Evolutionary conservation across 2,888 invertebrate species (phyloP).

Genomic region (Miltochrista miniata): DNA sequence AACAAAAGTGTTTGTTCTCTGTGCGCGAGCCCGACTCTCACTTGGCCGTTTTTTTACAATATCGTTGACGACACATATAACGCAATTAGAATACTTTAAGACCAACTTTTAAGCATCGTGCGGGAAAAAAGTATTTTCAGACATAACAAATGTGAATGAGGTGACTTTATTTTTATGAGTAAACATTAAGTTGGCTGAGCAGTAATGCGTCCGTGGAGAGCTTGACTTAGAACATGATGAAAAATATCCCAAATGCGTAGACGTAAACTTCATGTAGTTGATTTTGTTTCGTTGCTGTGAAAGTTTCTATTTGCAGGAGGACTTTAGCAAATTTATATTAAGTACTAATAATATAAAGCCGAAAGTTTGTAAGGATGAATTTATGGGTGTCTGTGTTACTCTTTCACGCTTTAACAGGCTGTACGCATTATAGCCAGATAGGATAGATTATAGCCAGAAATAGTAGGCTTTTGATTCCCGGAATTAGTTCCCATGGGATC

Average conservation of each 20-base stretch:
- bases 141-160: slow-evolving; percentile 29
- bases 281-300: slow-evolving; percentile 15
- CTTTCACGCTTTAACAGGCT: no score
- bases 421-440: no score
- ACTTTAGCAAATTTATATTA: no score
- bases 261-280: slow-evolving; percentile 63
- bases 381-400: no score
- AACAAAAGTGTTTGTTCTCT: no score
- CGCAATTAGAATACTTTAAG: background rate
- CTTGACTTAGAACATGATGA: slow-evolving; percentile 28
- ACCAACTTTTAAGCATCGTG: slow-evolving; percentile 26
- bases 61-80: background rate
- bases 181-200: slow-evolving; percentile 34
- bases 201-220: slow-evolving; percentile 54
- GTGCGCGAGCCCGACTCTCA: no score
- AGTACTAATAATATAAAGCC: no score
- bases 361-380: no score
- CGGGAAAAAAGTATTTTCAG: slow-evolving; percentile 29
- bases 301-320: slow-evolving; percentile 17
- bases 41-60: no score
- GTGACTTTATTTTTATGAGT: slow-evolving; percentile 44
- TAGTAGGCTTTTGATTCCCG: no score
- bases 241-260: slow-evolving; percentile 36
- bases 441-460: no score
- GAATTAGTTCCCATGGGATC: no score